Evolutionary conservation across 1,140 invertebrate species (phyloP).

Genomic region (Pteromalus puparum): DNA sequence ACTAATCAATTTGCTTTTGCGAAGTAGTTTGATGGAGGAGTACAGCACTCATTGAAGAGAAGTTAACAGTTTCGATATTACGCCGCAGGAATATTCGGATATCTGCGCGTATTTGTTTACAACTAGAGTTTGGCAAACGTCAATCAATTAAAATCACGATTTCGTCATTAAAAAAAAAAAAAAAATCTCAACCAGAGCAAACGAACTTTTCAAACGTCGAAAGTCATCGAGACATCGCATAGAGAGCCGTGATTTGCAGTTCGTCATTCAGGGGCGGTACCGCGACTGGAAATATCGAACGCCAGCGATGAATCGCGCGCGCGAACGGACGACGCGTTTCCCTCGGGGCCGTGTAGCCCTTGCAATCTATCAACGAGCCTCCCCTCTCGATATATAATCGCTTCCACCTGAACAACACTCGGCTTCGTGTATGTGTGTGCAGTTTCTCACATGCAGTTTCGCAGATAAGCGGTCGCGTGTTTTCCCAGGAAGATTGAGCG

Average conservation of each 20-base stretch:
- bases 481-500: background rate
- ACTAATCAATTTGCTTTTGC: conserved; percentile 12
- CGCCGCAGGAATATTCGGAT: no score
- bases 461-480: background rate
- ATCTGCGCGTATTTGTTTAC: background rate
- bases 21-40: background rate
- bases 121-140: background rate
- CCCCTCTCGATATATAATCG: background rate
- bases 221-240: background rate
- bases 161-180: background rate
- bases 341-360: background rate
- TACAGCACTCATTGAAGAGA: background rate
- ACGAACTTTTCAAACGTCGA: background rate
- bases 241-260: background rate
- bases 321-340: conserved; percentile 1
- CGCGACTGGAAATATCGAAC: background rate
- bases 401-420: background rate
- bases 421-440: background rate
- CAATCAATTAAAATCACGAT: no score
- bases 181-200: background rate
- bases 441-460: background rate
- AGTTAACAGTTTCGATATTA: conserved; percentile 1
- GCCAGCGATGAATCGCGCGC: conserved; percentile 13
- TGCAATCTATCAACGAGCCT: conserved; percentile 12
- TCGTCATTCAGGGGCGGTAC: no score